Evolutionary conservation across 2,888 invertebrate species (phyloP).

Genomic region (Pristionchus entomophagus): DNA sequence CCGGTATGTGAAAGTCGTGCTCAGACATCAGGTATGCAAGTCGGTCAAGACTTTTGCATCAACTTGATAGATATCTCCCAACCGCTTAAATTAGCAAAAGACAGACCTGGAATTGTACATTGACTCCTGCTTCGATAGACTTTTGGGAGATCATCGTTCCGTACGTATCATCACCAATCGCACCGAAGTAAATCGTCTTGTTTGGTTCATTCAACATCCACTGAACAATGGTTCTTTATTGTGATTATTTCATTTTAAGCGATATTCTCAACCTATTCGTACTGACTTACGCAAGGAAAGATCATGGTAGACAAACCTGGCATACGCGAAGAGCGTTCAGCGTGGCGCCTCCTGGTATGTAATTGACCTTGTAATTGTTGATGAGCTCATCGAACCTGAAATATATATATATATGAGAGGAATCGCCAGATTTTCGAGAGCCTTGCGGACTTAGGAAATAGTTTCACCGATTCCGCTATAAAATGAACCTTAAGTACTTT

Average conservation of each 20-base stretch:
- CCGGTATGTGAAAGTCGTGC: too few species aligned
- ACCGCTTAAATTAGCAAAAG: too few species aligned
- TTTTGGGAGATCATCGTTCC: constrained; percentile 88
- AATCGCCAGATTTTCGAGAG: too few species aligned
- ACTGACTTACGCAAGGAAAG: constrained; percentile 48
- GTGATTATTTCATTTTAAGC: background rate
- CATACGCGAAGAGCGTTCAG: constrained; percentile 93
- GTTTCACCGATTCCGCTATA: too few species aligned
- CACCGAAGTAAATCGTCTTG: constrained; percentile 90
- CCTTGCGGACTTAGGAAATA: too few species aligned
- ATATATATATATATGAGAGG: too few species aligned
- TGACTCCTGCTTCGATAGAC: constrained; percentile 85
- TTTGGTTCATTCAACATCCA: constrained; percentile 90
- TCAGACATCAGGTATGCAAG: too few species aligned
- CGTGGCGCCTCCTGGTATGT: constrained; percentile 94
- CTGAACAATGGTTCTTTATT: constrained; percentile 78
- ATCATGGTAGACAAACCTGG: constrained; percentile 79
- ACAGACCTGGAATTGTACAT: constrained; percentile 89
- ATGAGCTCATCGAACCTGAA: constrained; percentile 84
- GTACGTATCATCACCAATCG: constrained; percentile 91
- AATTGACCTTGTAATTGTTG: constrained; percentile 86
- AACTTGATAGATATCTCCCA: too few species aligned
- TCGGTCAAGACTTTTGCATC: too few species aligned
- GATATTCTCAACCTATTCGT: background rate
- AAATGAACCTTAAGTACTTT: too few species aligned